A percentile compares a stretch with the other conserved stretches of the same genome.
Evolutionary conservation across 2,113 vertebrate genomes (phyloP).

Genomic region (Clarias gariepinus): DNA sequence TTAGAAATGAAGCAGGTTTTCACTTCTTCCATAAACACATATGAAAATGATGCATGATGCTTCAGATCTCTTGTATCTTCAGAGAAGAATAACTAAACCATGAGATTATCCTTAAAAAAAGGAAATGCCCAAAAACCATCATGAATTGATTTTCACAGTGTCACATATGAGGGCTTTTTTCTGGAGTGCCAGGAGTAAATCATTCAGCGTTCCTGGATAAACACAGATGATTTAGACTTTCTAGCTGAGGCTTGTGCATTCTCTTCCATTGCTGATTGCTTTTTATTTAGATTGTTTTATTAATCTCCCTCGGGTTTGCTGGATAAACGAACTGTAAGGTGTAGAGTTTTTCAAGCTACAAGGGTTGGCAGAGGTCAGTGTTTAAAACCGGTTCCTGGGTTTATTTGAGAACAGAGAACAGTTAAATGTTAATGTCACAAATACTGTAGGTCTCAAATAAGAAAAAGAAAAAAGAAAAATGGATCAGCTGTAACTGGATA

Average conservation of each 20-base stretch:
- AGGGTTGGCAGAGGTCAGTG: background rate
- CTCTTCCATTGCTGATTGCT: constrained; percentile 15
- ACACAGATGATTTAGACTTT: constrained; percentile 52
- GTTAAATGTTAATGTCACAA: constrained; percentile 1
- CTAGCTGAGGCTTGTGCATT: constrained; percentile 21
- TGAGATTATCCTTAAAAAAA: constrained; percentile 5
- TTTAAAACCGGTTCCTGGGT: background rate
- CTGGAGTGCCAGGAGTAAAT: constrained; percentile 23
- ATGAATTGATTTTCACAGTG: background rate
- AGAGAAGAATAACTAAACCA: background rate
- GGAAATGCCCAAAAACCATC: background rate
- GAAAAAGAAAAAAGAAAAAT: background rate
- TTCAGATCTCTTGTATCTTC: constrained; percentile 1
- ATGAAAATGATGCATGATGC: background rate
- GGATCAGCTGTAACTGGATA: background rate
- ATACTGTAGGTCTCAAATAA: background rate
- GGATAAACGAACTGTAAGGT: constrained; percentile 22
- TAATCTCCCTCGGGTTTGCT: constrained; percentile 5
- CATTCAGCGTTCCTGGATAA: constrained; percentile 31
- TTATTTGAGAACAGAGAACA: background rate
- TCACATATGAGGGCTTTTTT: constrained; percentile 22
- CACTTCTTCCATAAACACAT: background rate
- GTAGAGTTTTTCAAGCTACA: constrained; percentile 10
- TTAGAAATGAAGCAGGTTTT: background rate
- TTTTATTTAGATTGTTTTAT: constrained; percentile 18